Evolutionary conservation across 2,797 vertebrate species (phyloP), one percentile per base, ranked within the genome.

Genomic region (Siniperca undulata): DNA sequence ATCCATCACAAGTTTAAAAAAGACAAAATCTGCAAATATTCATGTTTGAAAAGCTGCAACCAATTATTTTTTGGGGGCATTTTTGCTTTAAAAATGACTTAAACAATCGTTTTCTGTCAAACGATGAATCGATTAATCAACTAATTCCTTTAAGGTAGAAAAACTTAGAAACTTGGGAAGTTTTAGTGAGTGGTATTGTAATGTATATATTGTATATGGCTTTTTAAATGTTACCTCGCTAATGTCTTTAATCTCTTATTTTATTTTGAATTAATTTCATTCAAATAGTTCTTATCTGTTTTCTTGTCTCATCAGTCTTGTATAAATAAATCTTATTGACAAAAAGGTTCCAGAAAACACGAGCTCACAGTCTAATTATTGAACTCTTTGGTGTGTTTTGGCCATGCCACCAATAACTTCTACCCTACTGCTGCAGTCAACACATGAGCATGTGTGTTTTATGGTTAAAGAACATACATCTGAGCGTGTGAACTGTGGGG

Each of bases 401-500:
- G 19, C 50, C 48, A 27, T 9, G 22, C 14, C 17, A 42, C 60
- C 24, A 40, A 1, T n/a, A 27, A 2, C 20, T 61, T 0, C 44
- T 19, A 38, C 48, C 34, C 17, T 3, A 0, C 34, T 12, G 60
- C 24, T 1, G 34, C 22, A 30, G 2, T 42, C 46, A 62, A 5
- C 53, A 52, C 1, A 5, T 22, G 38, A 16, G 22, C 24, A 20
- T 30, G 20, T 78, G 78, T 48, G 65, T 70, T 48, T 67, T n/a
- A 53, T 17, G 70, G 40, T 46, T 17, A 5, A 13, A 74, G 53
- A 58, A 58, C 34, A 71, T 52, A 42, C 44, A 67, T 70, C 2
- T 22, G 69, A 74, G 71, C 34, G 36, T 82, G 65, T 62, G 85
- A 81, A 50, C 69, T 27, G 48, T 70, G 65, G 12, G 27, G 27